phyloP scores from a whole-genome alignment of 2,888 invertebrate species.

The Pseudoips prasinana region DNA sequence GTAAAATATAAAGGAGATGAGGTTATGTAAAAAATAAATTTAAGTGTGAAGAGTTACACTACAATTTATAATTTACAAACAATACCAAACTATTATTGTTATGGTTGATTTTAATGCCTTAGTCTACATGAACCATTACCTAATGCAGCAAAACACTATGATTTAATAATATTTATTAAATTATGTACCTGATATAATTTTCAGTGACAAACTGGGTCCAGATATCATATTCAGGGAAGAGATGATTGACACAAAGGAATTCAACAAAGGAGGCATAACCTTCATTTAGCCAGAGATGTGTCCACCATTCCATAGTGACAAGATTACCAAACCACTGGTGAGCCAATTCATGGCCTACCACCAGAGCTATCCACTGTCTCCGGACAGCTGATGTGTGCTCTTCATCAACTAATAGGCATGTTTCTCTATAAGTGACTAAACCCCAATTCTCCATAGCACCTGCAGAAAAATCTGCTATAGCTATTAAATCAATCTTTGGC shows the following conservation, averaged over 20 bases:
- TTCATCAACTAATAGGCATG: slow-evolving; percentile 94
- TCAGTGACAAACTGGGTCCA: slow-evolving; percentile 98
- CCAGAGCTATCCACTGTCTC: slow-evolving; percentile 93
- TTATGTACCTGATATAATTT: slow-evolving; percentile 88
- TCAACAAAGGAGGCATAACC: slow-evolving; percentile 98
- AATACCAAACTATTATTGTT: no score
- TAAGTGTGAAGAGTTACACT: no score
- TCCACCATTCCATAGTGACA: slow-evolving; percentile 99
- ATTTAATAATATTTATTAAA: no score
- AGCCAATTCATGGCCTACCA: slow-evolving; percentile 95
- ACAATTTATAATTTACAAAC: no score
- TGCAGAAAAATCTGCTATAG: slow-evolving; percentile 96
- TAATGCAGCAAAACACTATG: no score
- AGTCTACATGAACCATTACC: no score
- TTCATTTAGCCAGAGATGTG: slow-evolving; percentile 97
- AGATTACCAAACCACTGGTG: slow-evolving; percentile 99
- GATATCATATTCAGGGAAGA: slow-evolving; percentile 97
- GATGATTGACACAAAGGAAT: slow-evolving; percentile 94
- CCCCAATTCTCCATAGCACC: slow-evolving; percentile 99
- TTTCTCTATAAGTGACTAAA: slow-evolving; percentile 95
- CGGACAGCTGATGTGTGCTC: slow-evolving; percentile 92
- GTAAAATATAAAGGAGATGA: no score
- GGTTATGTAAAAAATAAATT: no score
- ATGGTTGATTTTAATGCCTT: no score
- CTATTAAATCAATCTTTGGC: slow-evolving; percentile 98